Percentiles rank a stretch among this genome's conserved stretches.
Evolutionary conservation across 2,113 vertebrate species (phyloP).

Genomic region (Todiramphus saurophagus): DNA sequence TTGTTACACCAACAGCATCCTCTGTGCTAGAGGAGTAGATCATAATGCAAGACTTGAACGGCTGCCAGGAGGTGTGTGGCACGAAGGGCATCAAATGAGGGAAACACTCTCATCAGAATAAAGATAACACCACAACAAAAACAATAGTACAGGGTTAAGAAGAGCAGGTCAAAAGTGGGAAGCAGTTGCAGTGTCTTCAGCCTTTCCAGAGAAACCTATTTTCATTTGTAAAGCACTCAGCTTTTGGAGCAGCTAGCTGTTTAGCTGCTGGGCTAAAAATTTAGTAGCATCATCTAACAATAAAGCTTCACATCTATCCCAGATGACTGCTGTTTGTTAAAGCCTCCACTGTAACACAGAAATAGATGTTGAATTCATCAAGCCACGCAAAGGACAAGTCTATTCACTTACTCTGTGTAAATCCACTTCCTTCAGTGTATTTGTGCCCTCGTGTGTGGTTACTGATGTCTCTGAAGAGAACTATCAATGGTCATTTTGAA

Average conservation of each 20-base stretch:
- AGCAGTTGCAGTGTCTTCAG: background rate
- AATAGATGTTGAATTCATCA: background rate
- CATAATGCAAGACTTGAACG: background rate
- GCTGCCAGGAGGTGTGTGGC: background rate
- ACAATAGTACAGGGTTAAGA: background rate
- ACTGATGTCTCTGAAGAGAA: background rate
- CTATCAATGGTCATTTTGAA: background rate
- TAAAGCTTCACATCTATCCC: background rate
- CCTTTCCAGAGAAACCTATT: background rate
- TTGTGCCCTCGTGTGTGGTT: background rate
- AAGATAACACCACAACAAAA: background rate
- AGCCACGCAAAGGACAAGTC: background rate
- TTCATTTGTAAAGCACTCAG: background rate
- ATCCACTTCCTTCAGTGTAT: background rate
- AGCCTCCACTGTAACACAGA: background rate
- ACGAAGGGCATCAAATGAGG: background rate
- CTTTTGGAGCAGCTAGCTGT: background rate
- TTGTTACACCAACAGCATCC: background rate
- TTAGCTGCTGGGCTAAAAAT: background rate
- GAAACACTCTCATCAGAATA: background rate
- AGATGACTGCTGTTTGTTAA: background rate
- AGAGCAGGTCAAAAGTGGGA: background rate
- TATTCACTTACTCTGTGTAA: background rate
- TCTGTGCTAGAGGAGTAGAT: background rate
- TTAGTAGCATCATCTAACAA: background rate